Evolutionary conservation across 1,140 invertebrate genomes (phyloP), one percentile per base, ranked within the genome.

Genomic region (Drosophila repleta): DNA sequence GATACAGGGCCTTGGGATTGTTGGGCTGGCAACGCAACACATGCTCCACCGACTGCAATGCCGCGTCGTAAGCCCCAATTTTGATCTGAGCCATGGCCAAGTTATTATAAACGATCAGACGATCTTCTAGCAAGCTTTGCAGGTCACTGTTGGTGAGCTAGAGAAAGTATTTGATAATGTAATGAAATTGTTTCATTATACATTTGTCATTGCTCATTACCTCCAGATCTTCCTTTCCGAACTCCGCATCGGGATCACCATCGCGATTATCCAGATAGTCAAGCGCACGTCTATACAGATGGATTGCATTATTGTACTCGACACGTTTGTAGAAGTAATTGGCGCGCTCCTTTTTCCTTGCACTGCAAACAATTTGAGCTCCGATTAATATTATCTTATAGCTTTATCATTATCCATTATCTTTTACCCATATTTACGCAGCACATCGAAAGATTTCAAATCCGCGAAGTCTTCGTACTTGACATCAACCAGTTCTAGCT

Each of bases 51-150:
- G 96, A 97, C 83, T 94, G 93, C 4, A 97, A 92, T 13, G 97
- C 97, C 24, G 95, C 94, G 79, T 97, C 96, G 87, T 94, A 97
- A 0, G 96, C 95, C 70, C 96, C 94, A 24, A 96, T 95, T 93
- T 97, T 97, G 37, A 98, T 94, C 92, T 98, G 97, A 20, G 97
- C 96, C 58, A 96, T 96, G 5, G 97, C 96, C 92, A 98, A 94
- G 92, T 98, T 98, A 90, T 98, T 98, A 74, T 96, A 95, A 0
- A 97, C 96, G 82, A 96, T 96, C 5, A 97, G 92, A 55, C 96
- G 92, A 83, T 96, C 96, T 32, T 97, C 96, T 15, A 97, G 80
- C 21, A 98, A 90, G 35, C 87, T 87, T 76, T 94, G 94, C 8
- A 95, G 81, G 26, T 94, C 93, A 35, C 92, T 89, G 81, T 94